A percentile compares a stretch with the other conserved stretches of the same genome.
Conservation (phyloP, 1,140 invertebrate genomes). For the Magallana gigas region DNA sequence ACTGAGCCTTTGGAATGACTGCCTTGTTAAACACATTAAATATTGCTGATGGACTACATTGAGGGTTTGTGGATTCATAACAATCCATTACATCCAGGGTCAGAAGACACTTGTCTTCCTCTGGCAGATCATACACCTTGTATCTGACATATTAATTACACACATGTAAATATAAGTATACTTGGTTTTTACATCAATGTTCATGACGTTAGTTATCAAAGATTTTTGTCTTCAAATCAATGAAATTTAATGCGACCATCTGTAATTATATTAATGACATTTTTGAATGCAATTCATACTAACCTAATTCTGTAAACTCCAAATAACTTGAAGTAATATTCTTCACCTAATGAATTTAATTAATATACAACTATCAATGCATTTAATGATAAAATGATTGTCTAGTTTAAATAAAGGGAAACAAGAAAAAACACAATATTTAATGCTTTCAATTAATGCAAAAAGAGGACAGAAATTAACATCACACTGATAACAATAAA, state of each 20-base stretch:
- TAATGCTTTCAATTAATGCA: too few species aligned
- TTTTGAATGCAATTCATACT: background rate
- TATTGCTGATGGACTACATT: slow-evolving; percentile 11
- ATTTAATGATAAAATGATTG: background rate
- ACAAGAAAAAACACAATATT: too few species aligned
- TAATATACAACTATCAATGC: background rate
- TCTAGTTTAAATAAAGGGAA: too few species aligned
- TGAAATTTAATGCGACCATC: too few species aligned
- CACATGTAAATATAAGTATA: too few species aligned
- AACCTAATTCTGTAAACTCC: slow-evolving; percentile 38
- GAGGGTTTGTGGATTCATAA: slow-evolving; percentile 41
- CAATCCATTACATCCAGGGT: slow-evolving; percentile 50
- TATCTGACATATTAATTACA: background rate
- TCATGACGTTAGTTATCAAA: too few species aligned
- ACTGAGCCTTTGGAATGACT: slow-evolving; percentile 39
- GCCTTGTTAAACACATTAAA: slow-evolving; percentile 43
- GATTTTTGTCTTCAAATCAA: too few species aligned
- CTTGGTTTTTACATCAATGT: too few species aligned
- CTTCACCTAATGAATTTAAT: background rate
- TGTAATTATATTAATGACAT: too few species aligned
- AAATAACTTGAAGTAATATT: slow-evolving; percentile 10
- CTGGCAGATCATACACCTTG: slow-evolving; percentile 15
- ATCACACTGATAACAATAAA: background rate
- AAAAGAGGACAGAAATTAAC: too few species aligned
- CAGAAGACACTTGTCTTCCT: slow-evolving; percentile 45